Conservation (phyloP, 2,113 vertebrate species). For the Channa maculata region DNA sequence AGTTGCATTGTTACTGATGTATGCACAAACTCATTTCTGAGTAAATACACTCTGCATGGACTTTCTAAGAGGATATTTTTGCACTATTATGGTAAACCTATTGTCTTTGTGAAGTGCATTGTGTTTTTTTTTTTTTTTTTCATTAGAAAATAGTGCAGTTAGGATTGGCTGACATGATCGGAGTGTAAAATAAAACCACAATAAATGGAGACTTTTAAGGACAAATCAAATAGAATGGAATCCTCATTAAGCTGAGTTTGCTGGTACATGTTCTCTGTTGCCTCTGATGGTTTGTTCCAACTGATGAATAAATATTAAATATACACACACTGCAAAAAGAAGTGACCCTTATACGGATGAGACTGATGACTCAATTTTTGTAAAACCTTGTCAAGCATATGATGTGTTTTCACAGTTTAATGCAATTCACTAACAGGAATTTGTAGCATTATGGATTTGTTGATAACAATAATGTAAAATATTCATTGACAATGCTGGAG, state of each 20-base stretch:
- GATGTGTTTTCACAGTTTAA: slow-evolving; percentile 48
- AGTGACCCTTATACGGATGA: not conserved
- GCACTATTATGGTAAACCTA: slow-evolving; percentile 42
- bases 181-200: slow-evolving; percentile 3
- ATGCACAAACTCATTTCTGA: slow-evolving; percentile 47
- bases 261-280: not conserved
- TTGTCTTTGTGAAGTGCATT: slow-evolving; percentile 16
- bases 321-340: not conserved
- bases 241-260: slow-evolving; percentile 1
- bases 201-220: not conserved
- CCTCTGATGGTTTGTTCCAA: not conserved
- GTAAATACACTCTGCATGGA: slow-evolving; percentile 38
- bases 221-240: not conserved
- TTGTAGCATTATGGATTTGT: slow-evolving; percentile 41
- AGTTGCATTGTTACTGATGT: slow-evolving; percentile 32
- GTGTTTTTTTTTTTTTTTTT: not conserved
- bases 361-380: not conserved
- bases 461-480: not conserved
- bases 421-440: slow-evolving; percentile 55
- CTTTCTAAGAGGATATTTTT: slow-evolving; percentile 45
- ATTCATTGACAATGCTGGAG: not conserved
- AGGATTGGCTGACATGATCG: not conserved
- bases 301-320: not conserved
- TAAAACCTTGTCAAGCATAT: slow-evolving; percentile 18
- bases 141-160: slow-evolving; percentile 4